Base-by-base conservation (phyloP, 2,888 invertebrate genomes). In the Drosophila peninsularis region DNA sequence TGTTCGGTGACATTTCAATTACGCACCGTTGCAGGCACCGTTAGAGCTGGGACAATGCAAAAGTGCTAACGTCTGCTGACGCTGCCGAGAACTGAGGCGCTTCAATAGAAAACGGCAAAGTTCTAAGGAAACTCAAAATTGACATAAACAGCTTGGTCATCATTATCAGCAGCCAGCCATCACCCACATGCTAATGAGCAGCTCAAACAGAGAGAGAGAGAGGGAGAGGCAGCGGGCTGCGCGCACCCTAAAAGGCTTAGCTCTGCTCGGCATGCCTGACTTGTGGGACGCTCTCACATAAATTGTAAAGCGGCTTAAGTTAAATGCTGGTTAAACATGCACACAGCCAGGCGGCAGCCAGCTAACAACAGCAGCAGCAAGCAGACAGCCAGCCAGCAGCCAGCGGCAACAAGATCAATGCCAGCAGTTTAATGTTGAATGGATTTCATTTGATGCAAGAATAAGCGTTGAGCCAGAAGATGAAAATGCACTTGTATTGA, bases 121-220 rank as follows among this genome's bases (percentile, higher is more conserved):
- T 74, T 77, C 73, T 67, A 67, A 77, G 74, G 66, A 67, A 71
- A 66, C 47, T 39, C 71, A 34, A 52, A 45, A 54, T 62, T 44
- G 58, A 21, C 66, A 39, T 42, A 71, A 78, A 78, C 62, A 70
- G 78, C 76, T 63, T 65, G 78, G 72, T 83, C 80, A 81, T 79
- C 80, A 75, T 80, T 62, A 66, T 67, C 62, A 42, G 24, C 55
- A 13, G 37, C 24, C 56, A 55, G 37, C 42, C 57, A 41, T 62
- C 81, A 75, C 82, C 80, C 83, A 83, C 80, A 85, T 76, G 85
- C 71, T 82, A 85, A 82, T 83, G 71, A 85, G 76, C 70, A 42
- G 66, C 52, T 58, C 71, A 81, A 67, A 78, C 66, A 68, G 34
- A 21, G 45, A 56, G 34, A 63, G 19, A 14, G 34, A 41, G 49